Percentiles rank a stretch among this genome's conserved stretches.
Evolutionary conservation across 2,888 invertebrate species (phyloP).

Genomic region (Imbricaverruca yamaguchii): DNA sequence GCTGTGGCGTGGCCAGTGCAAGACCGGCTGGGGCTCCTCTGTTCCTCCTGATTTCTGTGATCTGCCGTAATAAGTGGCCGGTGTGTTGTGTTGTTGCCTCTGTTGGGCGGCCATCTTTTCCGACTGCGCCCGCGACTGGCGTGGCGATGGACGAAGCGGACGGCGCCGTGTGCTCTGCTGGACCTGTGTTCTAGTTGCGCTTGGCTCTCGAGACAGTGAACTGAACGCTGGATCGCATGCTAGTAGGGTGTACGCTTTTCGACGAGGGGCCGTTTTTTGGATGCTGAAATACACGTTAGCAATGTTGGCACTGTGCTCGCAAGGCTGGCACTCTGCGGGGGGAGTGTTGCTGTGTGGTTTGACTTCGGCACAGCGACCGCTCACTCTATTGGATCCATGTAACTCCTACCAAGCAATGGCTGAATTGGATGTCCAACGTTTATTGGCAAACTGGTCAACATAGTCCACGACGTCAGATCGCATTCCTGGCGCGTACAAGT

Average conservation of each 20-base stretch:
- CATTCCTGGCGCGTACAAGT: too few relatives aligned
- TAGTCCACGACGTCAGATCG: too few relatives aligned
- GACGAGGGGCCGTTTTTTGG: background rate
- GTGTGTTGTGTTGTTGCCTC: background rate
- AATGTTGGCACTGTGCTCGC: background rate
- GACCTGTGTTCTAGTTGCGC: background rate
- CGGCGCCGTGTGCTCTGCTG: background rate
- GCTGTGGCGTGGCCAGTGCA: too few relatives aligned
- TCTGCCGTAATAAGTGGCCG: background rate
- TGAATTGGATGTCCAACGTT: too few relatives aligned
- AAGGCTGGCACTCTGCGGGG: too few relatives aligned
- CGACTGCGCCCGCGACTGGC: background rate
- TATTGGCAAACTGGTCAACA: too few relatives aligned
- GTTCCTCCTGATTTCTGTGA: slow-evolving; percentile 6
- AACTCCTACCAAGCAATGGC: too few relatives aligned
- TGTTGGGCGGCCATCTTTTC: background rate
- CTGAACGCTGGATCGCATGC: background rate
- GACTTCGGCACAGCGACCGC: too few relatives aligned
- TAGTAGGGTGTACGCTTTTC: background rate
- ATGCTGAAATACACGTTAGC: slow-evolving; percentile 19
- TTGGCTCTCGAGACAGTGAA: background rate
- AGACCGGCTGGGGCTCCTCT: background rate
- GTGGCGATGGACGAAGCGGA: background rate
- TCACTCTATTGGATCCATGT: too few relatives aligned
- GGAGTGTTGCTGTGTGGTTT: too few relatives aligned